Conservation (phyloP, 2,797 vertebrate species). For the Sebastes taczanowskii region DNA sequence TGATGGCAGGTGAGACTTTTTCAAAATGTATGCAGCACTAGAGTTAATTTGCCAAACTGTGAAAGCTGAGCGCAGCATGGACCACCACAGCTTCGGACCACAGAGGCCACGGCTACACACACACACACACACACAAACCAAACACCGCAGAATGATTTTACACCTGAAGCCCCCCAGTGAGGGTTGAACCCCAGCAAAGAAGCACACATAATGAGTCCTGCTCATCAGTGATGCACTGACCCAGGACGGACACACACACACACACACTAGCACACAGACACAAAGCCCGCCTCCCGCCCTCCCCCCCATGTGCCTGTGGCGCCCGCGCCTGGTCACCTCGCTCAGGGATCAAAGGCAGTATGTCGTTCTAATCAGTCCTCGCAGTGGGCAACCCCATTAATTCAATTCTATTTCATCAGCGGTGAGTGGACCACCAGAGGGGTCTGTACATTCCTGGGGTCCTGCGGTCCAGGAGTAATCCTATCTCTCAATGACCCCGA, state of each 20-base stretch:
- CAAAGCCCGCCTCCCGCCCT: conserved; percentile 3
- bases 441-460: conserved; percentile 69
- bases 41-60: conserved; percentile 23
- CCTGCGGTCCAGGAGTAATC: conserved; percentile 69
- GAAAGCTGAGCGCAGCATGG: conserved; percentile 8
- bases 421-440: conserved; percentile 61
- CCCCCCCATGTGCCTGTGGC: conserved; percentile 33
- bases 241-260: conserved; percentile 43
- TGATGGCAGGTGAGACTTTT: conserved; percentile 12
- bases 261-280: conserved; percentile 6
- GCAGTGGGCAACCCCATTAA: conserved; percentile 78
- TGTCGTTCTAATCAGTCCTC: conserved; percentile 72
- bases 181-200: conserved; percentile 30
- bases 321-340: conserved; percentile 62
- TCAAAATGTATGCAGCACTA: neutral
- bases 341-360: conserved; percentile 70
- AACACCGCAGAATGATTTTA: conserved; percentile 17
- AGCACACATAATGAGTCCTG: conserved; percentile 59
- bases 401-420: conserved; percentile 80
- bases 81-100: conserved; percentile 5
- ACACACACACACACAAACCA: neutral
- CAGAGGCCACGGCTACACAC: neutral
- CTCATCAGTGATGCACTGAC: conserved; percentile 67
- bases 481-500: conserved; percentile 67
- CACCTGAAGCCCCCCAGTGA: conserved; percentile 54